Evolutionary conservation across 2,888 invertebrate species (phyloP).

Genomic region (Sphecodes monilicornis): DNA sequence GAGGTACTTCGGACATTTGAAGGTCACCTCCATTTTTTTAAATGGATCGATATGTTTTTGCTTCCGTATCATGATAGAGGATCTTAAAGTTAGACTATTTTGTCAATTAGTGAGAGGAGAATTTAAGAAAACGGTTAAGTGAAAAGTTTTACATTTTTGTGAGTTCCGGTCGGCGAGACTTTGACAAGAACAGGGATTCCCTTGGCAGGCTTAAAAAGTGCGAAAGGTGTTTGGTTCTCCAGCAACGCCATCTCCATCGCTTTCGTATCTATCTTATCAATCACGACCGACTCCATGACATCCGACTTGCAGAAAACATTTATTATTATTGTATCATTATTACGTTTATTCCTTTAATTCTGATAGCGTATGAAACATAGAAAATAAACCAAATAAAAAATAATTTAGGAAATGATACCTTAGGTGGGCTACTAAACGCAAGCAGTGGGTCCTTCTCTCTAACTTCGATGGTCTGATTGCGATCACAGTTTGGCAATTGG

Average conservation of each 20-base stretch:
- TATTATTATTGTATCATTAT: not conserved
- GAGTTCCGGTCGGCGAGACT: conserved; percentile 82
- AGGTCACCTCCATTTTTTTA: no score
- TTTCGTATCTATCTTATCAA: conserved; percentile 90
- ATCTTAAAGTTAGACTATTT: no score
- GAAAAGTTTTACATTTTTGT: conserved; percentile 83
- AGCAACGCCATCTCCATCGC: conserved; percentile 89
- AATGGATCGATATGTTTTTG: no score
- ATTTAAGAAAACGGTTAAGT: no score
- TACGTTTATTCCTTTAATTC: no score
- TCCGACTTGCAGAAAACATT: conserved; percentile 70
- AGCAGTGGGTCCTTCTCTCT: conserved; percentile 73
- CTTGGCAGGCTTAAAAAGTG: conserved; percentile 88
- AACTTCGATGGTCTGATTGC: conserved; percentile 75
- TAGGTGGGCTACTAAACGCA: conserved; percentile 67
- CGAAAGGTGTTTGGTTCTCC: conserved; percentile 89
- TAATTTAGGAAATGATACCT: not conserved
- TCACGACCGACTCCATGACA: conserved; percentile 87
- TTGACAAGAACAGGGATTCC: conserved; percentile 90
- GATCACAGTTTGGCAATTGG: conserved; percentile 79
- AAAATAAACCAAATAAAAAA: not conserved
- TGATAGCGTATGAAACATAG: not conserved
- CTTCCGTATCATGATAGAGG: no score
- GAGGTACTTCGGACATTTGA: no score
- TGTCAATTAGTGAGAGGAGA: no score